Conservation (phyloP, 2,797 vertebrate species). For the Phyllotis vaccarum region DNA sequence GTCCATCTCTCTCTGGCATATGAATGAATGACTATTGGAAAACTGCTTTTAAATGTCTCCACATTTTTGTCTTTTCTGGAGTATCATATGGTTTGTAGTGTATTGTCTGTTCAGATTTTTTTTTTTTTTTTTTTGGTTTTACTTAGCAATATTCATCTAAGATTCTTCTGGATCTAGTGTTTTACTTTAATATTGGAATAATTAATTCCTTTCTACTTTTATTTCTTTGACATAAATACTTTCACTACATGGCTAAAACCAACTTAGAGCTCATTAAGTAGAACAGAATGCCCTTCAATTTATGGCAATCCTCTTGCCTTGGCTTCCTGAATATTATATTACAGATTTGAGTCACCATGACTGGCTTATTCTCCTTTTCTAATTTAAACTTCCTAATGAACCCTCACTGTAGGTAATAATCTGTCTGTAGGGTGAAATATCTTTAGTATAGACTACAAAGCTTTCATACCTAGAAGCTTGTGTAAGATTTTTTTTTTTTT, state of each 20-base stretch:
- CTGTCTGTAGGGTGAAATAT: not conserved
- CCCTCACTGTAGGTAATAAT: not conserved
- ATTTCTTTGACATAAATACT: not conserved
- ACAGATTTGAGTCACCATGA: not conserved
- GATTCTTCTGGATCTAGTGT: not conserved
- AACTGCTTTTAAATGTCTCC: not conserved
- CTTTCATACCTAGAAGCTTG: not conserved
- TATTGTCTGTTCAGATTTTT: not conserved
- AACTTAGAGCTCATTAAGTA: not conserved
- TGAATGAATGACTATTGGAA: not conserved
- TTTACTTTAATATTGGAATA: not conserved
- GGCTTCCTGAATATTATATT: not conserved
- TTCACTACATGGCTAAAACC: not conserved
- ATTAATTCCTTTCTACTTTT: not conserved
- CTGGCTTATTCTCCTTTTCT: not conserved
- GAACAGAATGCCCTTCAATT: not conserved
- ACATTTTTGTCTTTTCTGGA: not conserved
- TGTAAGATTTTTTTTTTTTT: not conserved
- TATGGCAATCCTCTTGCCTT: not conserved
- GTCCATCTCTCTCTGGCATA: not conserved
- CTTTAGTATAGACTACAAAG: not conserved
- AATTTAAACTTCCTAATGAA: not conserved
- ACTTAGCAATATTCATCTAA: not conserved
- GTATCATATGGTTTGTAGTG: not conserved
- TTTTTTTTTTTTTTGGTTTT: not conserved